Base-by-base conservation (phyloP, 2,797 vertebrate genomes). In the Naso thynnoides region DNA sequence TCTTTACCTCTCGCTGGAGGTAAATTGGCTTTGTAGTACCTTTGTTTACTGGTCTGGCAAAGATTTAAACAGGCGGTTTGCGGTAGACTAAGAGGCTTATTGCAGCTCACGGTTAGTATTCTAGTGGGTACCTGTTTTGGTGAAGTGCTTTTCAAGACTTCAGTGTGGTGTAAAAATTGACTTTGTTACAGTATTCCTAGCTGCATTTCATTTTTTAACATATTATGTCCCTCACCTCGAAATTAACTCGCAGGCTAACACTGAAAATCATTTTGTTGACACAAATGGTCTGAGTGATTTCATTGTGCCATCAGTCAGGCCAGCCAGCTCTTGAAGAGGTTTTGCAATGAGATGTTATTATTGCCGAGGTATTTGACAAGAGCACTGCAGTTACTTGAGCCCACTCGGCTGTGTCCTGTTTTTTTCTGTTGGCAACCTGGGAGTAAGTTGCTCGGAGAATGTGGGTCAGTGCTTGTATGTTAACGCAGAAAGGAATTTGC, bases 381-480 rank as follows among this genome's bases (percentile, higher is more conserved):
- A 70, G 55, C 53, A 36, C 70, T 60, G 77, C 59, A 9, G 21
- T 84, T 87, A 65, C 64, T 81, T 1, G 2, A 52, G 68, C 53
- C 42, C 1, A 0, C 64, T 73, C 2, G 1, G 27, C 65, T 47
- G 54, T 85, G 83, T 79, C 68, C 59, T 82, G 73, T 44, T 44
- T 45, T 44, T 78, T 76, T 74, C 41, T 59, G 47, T 74, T 73
- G 59, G 71, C 60, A 80, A 82, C 79, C 77, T 86, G 76, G 63
- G 74, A 84, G 76, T 85, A 72, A 63, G 69, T 86, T 84, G 73
- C 84, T 87, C 8, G 6, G 27, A 85, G 88, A 91, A 94, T 94
- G 82, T 94, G 89, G 92, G 92, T 93, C 91, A 93, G 62, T 73
- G 61, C 85, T 86, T 85, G 79, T 73, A 70, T 85, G 78, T 88